Evolutionary conservation across 2,113 vertebrate species (phyloP), one percentile per base, ranked within the genome.

Genomic region (Lophura nycthemera): DNA sequence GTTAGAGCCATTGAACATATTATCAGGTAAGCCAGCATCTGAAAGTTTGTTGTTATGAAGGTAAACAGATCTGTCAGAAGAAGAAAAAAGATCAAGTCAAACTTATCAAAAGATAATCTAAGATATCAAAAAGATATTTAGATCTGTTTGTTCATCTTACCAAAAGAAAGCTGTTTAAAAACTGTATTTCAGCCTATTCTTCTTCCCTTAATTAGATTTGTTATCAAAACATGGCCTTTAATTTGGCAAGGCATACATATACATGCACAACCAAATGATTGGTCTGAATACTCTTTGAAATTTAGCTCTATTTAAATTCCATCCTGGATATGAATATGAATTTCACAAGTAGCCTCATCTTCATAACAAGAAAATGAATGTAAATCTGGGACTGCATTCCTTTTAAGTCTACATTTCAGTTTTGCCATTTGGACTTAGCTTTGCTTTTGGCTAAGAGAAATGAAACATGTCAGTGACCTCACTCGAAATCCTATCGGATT

Each of bases 11-110:
- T 99, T 99, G 94, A 99, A 99, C 98, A 98, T 98, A 85, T 98
- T 96, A 61, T 99, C 98, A 1, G 99, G 99, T 82, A 99, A 98
- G 13, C 99, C 99, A 4, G 98, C 97, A 14, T 99, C 99, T 1
- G 98, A 98, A 96, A 99, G 97, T 95, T 99, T 99, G 97, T 99
- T 99, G 98, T 99, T 99, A 91, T 99, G 99, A 82, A 99, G 98
- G 97, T 99, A 99, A 65, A 99, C 98, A 4, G 99, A 99, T 94
- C 99, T 99, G 96, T 40, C 42, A 29, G 77, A 91, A 91, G 50
- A 16, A 88, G 67, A 91, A 50, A 77, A 38, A 89, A 83, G 8
- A 88, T 65, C 1, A 63, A 69, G 29, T 74, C 52, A 24, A 80
- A 75, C 21, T 38, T 38, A 38, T 38, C 38, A 10, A 38, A 38